Evolutionary conservation across 1,140 invertebrate genomes (phyloP).

Genomic region (Sweltsa coloradensis): DNA sequence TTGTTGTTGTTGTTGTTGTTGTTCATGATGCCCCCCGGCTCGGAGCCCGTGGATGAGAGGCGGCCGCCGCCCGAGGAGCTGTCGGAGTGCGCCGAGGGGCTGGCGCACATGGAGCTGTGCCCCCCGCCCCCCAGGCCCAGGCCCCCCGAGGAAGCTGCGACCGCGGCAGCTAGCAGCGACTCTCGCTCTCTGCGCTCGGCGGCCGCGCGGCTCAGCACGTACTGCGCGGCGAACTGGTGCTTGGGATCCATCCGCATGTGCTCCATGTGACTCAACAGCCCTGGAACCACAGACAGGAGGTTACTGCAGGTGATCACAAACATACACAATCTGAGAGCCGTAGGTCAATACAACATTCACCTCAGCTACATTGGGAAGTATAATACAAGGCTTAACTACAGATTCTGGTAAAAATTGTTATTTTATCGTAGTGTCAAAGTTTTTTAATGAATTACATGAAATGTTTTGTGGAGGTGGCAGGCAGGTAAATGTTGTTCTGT

Average conservation of each 20-base stretch:
- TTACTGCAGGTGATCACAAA: too few species aligned
- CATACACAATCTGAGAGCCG: too few species aligned
- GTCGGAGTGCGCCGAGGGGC: conserved; percentile 69
- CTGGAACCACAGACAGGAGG: too few species aligned
- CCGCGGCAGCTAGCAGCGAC: conserved; percentile 51
- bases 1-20: conserved; percentile 60
- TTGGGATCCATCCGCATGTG: conserved; percentile 95
- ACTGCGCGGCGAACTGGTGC: conserved; percentile 89
- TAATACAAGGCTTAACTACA: too few species aligned
- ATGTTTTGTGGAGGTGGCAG: too few species aligned
- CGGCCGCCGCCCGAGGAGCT: conserved; percentile 53
- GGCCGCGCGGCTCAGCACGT: conserved; percentile 78
- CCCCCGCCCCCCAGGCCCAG: conserved; percentile 16
- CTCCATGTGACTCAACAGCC: conserved; percentile 85
- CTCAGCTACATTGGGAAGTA: too few species aligned
- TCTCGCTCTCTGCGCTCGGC: conserved; percentile 79
- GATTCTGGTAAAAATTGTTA: too few species aligned
- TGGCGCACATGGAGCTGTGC: conserved; percentile 39
- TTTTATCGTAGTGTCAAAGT: too few species aligned
- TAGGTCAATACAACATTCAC: too few species aligned
- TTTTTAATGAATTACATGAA: too few species aligned
- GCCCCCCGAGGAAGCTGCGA: conserved; percentile 35
- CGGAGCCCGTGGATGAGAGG: conserved; percentile 63
- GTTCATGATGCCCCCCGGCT: conserved; percentile 48
- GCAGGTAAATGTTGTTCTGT: too few species aligned